phyloP scores from a whole-genome alignment of 1,140 invertebrate genomes.

The Intoshia linei region DNA sequence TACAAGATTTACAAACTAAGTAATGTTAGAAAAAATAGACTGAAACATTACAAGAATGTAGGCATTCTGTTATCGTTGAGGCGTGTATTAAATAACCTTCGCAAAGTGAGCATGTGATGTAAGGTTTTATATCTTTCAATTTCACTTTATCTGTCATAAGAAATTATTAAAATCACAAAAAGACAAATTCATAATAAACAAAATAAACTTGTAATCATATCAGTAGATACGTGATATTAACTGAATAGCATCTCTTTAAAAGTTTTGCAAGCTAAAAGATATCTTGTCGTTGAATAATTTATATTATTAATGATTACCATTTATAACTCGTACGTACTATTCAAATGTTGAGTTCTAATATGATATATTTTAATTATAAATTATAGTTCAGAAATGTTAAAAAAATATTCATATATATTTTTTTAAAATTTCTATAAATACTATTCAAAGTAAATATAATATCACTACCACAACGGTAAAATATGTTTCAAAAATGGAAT shows the following conservation, averaged over 20 bases:
- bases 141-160: conserved; percentile 15
- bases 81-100: conserved; percentile 25
- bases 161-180: too few relatives aligned
- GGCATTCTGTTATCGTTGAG: conserved; percentile 25
- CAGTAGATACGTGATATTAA: neutral
- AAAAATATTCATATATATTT: too few relatives aligned
- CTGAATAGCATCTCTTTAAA: neutral
- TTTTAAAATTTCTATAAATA: too few relatives aligned
- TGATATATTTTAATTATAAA: too few relatives aligned
- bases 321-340: neutral
- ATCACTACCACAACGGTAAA: too few relatives aligned
- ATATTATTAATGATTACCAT: neutral
- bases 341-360: too few relatives aligned
- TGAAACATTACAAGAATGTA: conserved; percentile 22
- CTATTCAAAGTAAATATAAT: too few relatives aligned
- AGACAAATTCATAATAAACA: too few relatives aligned
- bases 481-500: too few relatives aligned
- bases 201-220: neutral
- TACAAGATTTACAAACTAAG: conserved; percentile 24
- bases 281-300: neutral
- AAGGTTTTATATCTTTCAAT: conserved; percentile 13
- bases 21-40: conserved; percentile 4
- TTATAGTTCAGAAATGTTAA: too few relatives aligned
- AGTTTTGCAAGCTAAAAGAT: neutral
- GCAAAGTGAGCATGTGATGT: conserved; percentile 21